Evolutionary conservation across 1,140 invertebrate genomes (phyloP).

Genomic region (Phthorimaea operculella): DNA sequence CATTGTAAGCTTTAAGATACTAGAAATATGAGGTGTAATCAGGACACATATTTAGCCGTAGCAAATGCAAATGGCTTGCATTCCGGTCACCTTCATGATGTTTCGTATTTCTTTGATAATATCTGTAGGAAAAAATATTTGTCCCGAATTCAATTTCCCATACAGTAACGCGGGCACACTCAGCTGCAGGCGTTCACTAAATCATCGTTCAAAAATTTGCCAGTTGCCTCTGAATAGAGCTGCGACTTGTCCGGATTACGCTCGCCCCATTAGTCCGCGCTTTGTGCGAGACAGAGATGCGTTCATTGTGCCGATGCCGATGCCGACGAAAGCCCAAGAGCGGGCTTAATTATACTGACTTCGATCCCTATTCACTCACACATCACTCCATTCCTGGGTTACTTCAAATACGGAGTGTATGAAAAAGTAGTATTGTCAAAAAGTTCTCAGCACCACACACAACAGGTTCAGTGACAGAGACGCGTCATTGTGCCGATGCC

Average conservation of each 20-base stretch:
- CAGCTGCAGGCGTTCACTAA: background rate
- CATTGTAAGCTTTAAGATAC: no score
- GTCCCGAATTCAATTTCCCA: background rate
- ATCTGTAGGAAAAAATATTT: background rate
- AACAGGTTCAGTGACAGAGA: no score
- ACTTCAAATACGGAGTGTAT: background rate
- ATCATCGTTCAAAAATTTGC: slow-evolving; percentile 15
- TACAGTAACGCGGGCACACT: background rate
- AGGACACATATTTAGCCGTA: no score
- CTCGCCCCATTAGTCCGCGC: slow-evolving; percentile 8
- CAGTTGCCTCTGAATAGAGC: slow-evolving; percentile 8
- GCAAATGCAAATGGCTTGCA: no score
- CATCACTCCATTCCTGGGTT: no score
- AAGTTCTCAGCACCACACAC: no score
- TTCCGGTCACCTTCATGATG: no score
- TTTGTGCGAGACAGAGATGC: background rate
- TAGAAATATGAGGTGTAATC: no score
- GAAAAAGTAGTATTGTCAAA: no score
- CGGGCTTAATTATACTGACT: background rate
- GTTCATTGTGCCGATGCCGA: background rate
- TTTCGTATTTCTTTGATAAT: no score
- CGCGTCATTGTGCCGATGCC: background rate
- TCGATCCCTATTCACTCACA: background rate
- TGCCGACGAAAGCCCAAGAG: background rate
- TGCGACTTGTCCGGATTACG: slow-evolving; percentile 6